phyloP scores from a whole-genome alignment of 2,888 invertebrate species.

The Palloptera scutellata region DNA sequence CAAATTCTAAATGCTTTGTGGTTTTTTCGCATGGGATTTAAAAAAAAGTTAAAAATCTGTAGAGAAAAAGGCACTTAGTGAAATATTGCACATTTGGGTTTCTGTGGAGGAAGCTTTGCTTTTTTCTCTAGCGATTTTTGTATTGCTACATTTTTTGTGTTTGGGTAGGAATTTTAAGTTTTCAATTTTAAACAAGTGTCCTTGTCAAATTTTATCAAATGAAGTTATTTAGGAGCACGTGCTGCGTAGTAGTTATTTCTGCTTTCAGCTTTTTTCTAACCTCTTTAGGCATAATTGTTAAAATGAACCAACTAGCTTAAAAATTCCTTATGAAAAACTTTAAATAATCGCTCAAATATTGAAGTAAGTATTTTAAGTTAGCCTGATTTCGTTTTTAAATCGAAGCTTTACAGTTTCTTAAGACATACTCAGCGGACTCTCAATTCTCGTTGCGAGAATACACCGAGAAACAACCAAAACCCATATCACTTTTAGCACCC shows the following conservation, averaged over 20 bases:
- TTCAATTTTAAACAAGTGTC: not conserved
- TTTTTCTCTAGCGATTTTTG: not conserved
- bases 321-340: too few relatives aligned
- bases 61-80: not conserved
- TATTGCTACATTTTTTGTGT: not conserved
- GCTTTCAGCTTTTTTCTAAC: too few relatives aligned
- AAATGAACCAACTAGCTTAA: too few relatives aligned
- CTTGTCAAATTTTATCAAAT: not conserved
- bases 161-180: not conserved
- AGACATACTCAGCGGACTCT: too few relatives aligned
- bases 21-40: not conserved
- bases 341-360: too few relatives aligned
- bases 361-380: too few relatives aligned
- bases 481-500: too few relatives aligned
- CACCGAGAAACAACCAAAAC: too few relatives aligned
- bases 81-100: not conserved
- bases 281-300: too few relatives aligned
- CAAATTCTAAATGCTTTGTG: slow-evolving; percentile 4
- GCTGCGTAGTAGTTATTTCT: not conserved
- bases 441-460: too few relatives aligned
- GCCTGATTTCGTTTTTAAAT: too few relatives aligned
- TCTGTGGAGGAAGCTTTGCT: not conserved
- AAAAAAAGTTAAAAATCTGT: slow-evolving; percentile 3
- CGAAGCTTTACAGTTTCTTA: too few relatives aligned
- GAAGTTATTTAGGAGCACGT: not conserved